Evolutionary conservation across 2,797 vertebrate species (phyloP), one percentile per base, ranked within the genome.

Genomic region (Gallinago nigripennis): DNA sequence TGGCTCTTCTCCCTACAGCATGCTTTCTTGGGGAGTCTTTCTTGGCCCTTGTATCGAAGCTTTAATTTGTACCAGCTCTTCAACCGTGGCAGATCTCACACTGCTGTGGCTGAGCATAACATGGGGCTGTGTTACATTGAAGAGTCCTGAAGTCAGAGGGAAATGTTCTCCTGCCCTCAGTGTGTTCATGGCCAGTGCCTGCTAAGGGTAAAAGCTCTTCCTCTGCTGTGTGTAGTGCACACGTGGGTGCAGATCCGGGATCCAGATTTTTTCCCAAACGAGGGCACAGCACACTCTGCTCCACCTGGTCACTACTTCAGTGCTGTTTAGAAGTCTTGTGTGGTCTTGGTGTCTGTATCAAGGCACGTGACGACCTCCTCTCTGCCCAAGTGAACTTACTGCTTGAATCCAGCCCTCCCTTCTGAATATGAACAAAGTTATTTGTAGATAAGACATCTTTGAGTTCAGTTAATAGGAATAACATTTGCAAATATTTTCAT

Each of bases 1-100:
- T 30, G 21, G 43, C 28, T 75, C 4, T 45, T 23, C 20, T 50
- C 15, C 39, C 15, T 0, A 2, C 78, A 79, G 39, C 31, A 21
- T 12, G 20, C 51, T 76, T 66, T 75, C 24, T 18, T 0, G 0
- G 14, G 9, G 17, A 1, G 2, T 2, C 43, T 68, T 66, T 57
- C 30, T 56, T 56, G 12, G 12, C 46, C 46, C 33, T 75, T 51
- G 8, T 41, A 12, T 21, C 1, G 0, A 61, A 83, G 43, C n/a
- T 79, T 60, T 82, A 24, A 51, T 66, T 81, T 65, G 20, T 81
- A 23, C 20, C 58, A 63, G 48, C 43, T 82, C 60, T 82, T 12
- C 28, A 50, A 30, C 16, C 1, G 0, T 5, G 53, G 43, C 37
- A 48, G 51, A 17, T 64, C 31, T 60, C 13, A 0, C 17, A 2